phyloP scores from a whole-genome alignment of 2,113 vertebrate genomes.

The Leucopsar rothschildi region DNA sequence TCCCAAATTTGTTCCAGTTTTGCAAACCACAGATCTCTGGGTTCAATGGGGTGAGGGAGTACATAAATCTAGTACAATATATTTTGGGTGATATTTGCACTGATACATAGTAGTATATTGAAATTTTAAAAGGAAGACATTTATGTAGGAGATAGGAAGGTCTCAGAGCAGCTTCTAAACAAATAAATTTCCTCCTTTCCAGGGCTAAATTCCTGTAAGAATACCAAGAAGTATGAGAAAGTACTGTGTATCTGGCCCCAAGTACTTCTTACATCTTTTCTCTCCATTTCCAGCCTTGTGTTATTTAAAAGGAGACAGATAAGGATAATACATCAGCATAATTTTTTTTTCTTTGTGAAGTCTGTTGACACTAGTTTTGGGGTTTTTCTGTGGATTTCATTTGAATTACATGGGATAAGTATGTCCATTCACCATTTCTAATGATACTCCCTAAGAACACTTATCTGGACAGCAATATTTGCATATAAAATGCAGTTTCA shows the following conservation, averaged over 20 bases:
- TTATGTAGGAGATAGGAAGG: neutral
- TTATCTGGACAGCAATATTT: neutral
- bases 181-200: neutral
- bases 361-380: neutral
- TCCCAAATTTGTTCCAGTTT: neutral
- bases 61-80: neutral
- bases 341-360: neutral
- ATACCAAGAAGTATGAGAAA: neutral
- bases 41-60: neutral
- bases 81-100: neutral
- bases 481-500: neutral
- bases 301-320: slow-evolving; percentile 3
- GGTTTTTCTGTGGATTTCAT: neutral
- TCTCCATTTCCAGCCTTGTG: neutral
- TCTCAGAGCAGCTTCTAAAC: neutral
- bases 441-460: neutral
- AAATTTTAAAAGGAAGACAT: neutral
- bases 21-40: neutral
- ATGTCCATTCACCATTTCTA: neutral
- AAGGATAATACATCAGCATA: neutral
- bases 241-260: neutral
- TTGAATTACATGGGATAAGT: neutral
- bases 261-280: neutral
- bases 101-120: neutral
- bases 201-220: neutral